These are phyloP conservation scores for Drosophila bifasciata DNA, from an alignment of 1,140 invertebrate genomes.

Conservation along the genomic window DNA sequence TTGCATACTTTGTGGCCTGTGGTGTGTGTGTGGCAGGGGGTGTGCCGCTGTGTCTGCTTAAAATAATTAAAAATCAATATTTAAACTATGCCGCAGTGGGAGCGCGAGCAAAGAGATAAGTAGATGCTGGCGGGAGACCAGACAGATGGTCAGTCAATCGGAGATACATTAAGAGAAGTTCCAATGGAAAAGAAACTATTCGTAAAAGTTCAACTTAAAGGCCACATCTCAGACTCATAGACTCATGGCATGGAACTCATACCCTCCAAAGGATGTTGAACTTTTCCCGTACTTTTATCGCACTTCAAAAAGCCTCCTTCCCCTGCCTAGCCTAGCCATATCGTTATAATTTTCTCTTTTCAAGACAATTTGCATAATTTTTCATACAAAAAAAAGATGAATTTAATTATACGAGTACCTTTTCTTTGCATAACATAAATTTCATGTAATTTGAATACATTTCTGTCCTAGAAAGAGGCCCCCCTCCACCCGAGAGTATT, in stretches of 20 bases:
- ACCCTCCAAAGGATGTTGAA: too few species aligned
- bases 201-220: too few species aligned
- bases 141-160: too few species aligned
- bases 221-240: too few species aligned
- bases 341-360: constrained; percentile 2
- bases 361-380: constrained; percentile 65
- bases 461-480: constrained; percentile 21
- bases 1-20: constrained; percentile 70
- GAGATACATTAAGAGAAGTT: too few species aligned
- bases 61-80: constrained; percentile 83
- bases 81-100: constrained; percentile 63
- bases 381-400: constrained; percentile 40
- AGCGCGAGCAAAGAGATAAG: background rate
- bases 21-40: too few species aligned
- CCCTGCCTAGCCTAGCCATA: too few species aligned
- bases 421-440: constrained; percentile 54
- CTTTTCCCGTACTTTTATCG: too few species aligned
- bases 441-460: constrained; percentile 69
- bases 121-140: too few species aligned
- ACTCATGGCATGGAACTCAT: too few species aligned
- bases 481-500: constrained; percentile 17
- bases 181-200: too few species aligned
- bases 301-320: too few species aligned
- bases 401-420: constrained; percentile 74
- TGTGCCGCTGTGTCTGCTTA: constrained; percentile 58